Base-by-base conservation (phyloP, 2,888 invertebrate genomes). In the Heterodera filipjevi region DNA sequence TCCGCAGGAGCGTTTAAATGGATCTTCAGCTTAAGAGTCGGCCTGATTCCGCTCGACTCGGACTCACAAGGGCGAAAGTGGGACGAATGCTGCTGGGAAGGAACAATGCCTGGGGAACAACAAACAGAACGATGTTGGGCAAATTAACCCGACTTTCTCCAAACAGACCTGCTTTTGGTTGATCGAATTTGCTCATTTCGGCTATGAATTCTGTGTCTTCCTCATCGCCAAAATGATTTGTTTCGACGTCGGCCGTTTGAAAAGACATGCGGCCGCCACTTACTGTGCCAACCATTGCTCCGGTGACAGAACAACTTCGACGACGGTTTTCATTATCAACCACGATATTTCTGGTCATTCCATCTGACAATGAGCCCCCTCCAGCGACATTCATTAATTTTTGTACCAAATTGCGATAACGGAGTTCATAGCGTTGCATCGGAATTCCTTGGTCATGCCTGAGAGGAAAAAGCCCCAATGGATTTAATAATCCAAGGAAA, bases 391-490 rank as follows among this genome's bases (percentile, higher is more conserved):
- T n/a, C 78, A 71, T 64, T 39, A 66, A 44, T 71, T 82, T 79
- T 76, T 66, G 66, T 8, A 76, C 39, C 49, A 84, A 74, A 46
- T 72, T 74, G 96, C 95, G 89, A 98, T 97, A 91, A 97, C 99
- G 91, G 95, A 97, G 84, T 97, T 95, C 90, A 95, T 95, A 14
- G 97, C 98, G 39, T 97, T 95, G 91, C 96, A 98, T 91, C 96
- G 96, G 81, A 98, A 99, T 80, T 96, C 96, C 90, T 95, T 95
- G 10, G 96, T 95, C 89, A 93, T 93, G 89, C 94, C 94, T 76
- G 96, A 94, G 91, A 32, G 30, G 2, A 6, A 30, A 84, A 79
- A 3, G 77, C 71, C 32, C 78, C 71, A 14, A 76, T 22, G 33
- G 64, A 49, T 0, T 30, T 66, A 19, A 79, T 79, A 82, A 82